Base-by-base conservation (phyloP, 2,888 invertebrate species). In the Liodrosophila aerea region DNA sequence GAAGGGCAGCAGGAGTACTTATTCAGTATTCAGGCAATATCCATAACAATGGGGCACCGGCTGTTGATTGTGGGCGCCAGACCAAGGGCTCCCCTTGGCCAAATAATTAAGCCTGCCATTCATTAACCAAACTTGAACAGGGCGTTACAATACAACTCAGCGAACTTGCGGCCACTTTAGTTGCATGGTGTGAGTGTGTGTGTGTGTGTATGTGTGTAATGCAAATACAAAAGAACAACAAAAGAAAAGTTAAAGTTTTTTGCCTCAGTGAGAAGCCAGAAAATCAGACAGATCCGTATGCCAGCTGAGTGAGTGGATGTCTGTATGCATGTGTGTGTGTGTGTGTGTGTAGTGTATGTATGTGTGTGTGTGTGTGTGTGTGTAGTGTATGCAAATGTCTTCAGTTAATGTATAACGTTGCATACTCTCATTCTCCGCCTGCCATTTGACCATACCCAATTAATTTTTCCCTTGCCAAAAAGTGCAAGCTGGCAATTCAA, bases 31-130 rank as follows among this genome's bases (percentile, higher is more conserved):
- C 52, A 33, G 49, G 45, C 56, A 73, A 70, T 71, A 73, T 59
- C 41, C 73, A 73, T 62, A 73, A 68, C 70, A 71, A 71, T 63
- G 63, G 70, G 40, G 56, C 53, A 53, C 36, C 50, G 68, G 36
- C 63, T 62, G 58, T 63, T 73, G 73, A 73, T 62, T 73, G 68
- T 62, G 47, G 53, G 29, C 18, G 31, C 12, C 15, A 27, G 22
- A 22, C n/a, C 22, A 1, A 59, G 43, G 52, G 60, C 60, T 65
- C 64, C 69, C 57, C 40, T 56, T 66, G 67, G 59, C 50, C 74
- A 67, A 72, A 59, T 68, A 75, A 80, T 85, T 80, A 82, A 69
- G 75, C 64, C 56, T 61, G 69, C 63, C 73, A 76, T 81, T 84
- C 77, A 78, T 84, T 84, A 84, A 76, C 73, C 70, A 62, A 67